Evolutionary conservation across 53 echinoderm and acorn worm genomes (phyloP), one percentile per base, ranked within the genome.

Genomic region (Mesocentrotus franciscanus): DNA sequence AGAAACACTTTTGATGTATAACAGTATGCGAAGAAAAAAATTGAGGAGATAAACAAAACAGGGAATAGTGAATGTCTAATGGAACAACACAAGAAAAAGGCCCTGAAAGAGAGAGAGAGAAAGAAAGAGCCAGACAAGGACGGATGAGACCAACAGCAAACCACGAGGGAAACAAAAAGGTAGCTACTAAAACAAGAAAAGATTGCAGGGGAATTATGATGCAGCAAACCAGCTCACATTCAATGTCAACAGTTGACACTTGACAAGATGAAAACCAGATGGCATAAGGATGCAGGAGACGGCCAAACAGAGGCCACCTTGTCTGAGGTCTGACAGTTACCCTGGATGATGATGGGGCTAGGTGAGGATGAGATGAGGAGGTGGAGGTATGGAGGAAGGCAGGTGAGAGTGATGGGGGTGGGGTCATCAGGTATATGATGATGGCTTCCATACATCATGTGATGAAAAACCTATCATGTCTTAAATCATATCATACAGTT

Each of bases 241-340:
- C 87, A 87, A 87, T 87, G 87, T 87, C 87, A 87, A 87, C 87
- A 26, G 87, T 87, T 57, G 87, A 58, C 87, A 87, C 87, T 87
- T 87, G 87, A 87, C 58, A 58, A 87, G 87, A 87, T 87, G 39
- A 18, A 58, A 87, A 57, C 87, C 87, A 87, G 87, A 87, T 87
- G 87, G 58, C 27, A 18, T 17, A 42, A 4, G 81, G 13, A 17
- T 36, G 20, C 81, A 36, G 81, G 87, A 87, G 87, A 87, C 57
- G 84, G 87, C 58, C 87, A 58, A n/a, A 87, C 87, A 87, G 87
- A 29, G 87, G 87, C 87, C 58, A 87, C 87, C 59, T 58, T 87
- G 87, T 87, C 87, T 87, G 84, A 84, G 84, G 42, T 42, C 30
- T 32, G 10, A 75, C n/a, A 64, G 30, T 20, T 49, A 42, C 84